Conservation (phyloP, 2,888 invertebrate genomes). For the Troglohyphantes excavatus region DNA sequence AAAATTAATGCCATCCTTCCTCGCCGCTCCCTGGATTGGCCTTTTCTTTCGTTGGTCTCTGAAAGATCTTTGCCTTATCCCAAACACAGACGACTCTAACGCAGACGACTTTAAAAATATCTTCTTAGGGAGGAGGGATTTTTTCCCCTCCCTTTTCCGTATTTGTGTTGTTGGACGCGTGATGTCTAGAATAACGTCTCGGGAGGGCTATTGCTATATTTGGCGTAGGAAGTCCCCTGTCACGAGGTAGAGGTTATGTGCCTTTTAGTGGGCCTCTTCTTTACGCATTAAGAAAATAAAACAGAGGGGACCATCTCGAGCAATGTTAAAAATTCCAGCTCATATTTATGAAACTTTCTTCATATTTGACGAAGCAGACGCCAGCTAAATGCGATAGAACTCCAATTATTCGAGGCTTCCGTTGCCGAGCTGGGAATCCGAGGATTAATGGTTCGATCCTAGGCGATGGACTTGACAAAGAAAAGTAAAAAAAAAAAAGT, state of each 20-base stretch:
- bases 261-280: slow-evolving; percentile 12
- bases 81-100: neutral
- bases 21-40: neutral
- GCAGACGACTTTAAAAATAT: slow-evolving; percentile 68
- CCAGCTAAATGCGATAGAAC: too few species aligned
- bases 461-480: too few species aligned
- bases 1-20: neutral
- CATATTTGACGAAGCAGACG: too few species aligned
- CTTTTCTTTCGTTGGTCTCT: neutral
- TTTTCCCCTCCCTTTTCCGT: slow-evolving; percentile 30
- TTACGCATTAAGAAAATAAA: neutral
- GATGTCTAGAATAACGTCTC: slow-evolving; percentile 56
- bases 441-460: too few species aligned
- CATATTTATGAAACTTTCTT: too few species aligned
- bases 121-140: neutral
- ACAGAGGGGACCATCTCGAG: too few species aligned
- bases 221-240: slow-evolving; percentile 40
- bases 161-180: neutral
- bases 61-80: neutral
- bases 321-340: too few species aligned
- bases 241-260: slow-evolving; percentile 1
- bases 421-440: too few species aligned
- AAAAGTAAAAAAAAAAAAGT: too few species aligned
- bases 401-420: too few species aligned
- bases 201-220: slow-evolving; percentile 52